Evolutionary conservation across 2,113 vertebrate genomes (phyloP).

Genomic region (Poeciliopsis turrubarensis): DNA sequence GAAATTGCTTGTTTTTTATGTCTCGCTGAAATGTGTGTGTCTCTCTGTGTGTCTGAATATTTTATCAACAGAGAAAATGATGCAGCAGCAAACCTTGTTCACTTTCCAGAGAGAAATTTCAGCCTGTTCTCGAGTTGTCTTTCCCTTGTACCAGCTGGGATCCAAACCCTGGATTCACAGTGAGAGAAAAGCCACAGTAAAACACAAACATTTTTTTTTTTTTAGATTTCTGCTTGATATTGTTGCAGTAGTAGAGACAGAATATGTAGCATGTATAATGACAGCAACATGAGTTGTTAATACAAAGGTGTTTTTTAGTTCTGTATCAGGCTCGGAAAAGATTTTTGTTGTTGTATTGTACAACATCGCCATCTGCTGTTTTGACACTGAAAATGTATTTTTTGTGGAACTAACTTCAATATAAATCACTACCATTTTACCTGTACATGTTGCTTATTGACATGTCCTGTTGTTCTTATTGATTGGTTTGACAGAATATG

Average conservation of each 20-base stretch:
- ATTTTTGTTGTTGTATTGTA: slow-evolving; percentile 1
- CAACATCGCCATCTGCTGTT: slow-evolving; percentile 62
- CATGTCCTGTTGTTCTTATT: not conserved
- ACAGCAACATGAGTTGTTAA: not conserved
- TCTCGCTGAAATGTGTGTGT: not conserved
- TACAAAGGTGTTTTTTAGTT: slow-evolving; percentile 14
- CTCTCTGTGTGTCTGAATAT: slow-evolving; percentile 5
- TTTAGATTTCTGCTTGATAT: not conserved
- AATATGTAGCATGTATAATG: slow-evolving; percentile 1
- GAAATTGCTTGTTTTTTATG: not conserved
- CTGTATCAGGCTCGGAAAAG: not conserved
- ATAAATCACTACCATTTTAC: not conserved
- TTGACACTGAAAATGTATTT: not conserved
- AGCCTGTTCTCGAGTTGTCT: slow-evolving; percentile 81
- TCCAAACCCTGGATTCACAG: slow-evolving; percentile 66
- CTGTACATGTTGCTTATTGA: not conserved
- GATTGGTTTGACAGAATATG: not conserved
- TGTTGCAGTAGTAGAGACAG: not conserved
- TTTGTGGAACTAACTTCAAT: not conserved
- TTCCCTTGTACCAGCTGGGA: slow-evolving; percentile 83
- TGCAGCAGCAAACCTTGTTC: slow-evolving; percentile 81
- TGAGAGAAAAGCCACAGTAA: slow-evolving; percentile 21
- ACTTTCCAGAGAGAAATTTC: slow-evolving; percentile 84
- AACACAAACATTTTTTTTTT: not conserved
- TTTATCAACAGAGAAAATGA: slow-evolving; percentile 10